Base-by-base conservation (phyloP, 2,797 vertebrate species). In the Distichodus sexfasciatus region DNA sequence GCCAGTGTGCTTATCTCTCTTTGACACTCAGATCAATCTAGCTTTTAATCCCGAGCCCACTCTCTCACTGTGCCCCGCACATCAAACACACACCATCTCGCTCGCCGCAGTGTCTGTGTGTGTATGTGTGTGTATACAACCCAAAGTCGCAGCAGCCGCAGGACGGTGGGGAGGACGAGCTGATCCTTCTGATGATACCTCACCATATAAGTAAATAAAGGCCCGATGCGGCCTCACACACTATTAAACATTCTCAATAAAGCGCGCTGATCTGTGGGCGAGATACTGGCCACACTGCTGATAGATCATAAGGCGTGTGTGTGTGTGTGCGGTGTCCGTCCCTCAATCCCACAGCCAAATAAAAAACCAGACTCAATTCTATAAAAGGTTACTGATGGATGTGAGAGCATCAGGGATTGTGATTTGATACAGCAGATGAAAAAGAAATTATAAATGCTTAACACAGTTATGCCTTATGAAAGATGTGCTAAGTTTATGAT, bases 1-100 rank as follows among this genome's bases (percentile, higher is more conserved):
- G 47, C 60, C 71, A 65, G 71, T 76, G 67, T 57, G 71, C 79
- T 81, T 82, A 67, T 79, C 79, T 76, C 62, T 58, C 55, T 63
- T 73, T 74, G 76, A 84, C 85, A 81, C 65, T 72, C 76, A 80
- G 82, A 83, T 83, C 76, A 82, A 75, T 81, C 66, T 70, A 66
- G 55, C 77, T 55, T 66, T 72, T 84, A 78, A 84, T 76, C 67
- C 74, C 48, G 61, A 66, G 72, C 63, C 55, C 77, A n/a, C n/a
- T 69, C 69, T 76, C 60, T 38, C 63, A 65, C 68, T 74, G 59
- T 59, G 51, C 51, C 64, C 71, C 28, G 38, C 76, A 80, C 72
- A 80, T 81, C 64, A 77, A 28, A 67, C 62, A 71, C 51, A 24
- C 55, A 81, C 75, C 4, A 23, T 63, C 26, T 67, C 68, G 70